These are phyloP conservation scores for Aurelia sp. DNA, from an alignment of 30 jellyfish, hydroid and myxozoan species.

Conservation along the genomic window DNA sequence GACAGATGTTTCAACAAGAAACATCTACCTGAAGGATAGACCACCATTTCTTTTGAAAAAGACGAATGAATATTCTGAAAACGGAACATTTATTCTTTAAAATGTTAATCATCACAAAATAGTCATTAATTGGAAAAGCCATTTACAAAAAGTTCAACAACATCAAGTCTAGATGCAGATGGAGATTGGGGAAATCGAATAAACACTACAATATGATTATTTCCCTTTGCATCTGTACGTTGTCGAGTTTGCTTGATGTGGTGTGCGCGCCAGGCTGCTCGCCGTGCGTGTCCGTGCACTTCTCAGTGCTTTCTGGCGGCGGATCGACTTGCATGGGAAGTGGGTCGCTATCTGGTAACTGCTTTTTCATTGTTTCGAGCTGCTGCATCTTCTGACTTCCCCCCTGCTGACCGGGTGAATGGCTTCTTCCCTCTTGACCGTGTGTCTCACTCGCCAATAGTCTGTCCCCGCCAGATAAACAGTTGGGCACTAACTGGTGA, in stretches of 20 bases:
- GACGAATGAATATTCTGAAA: not conserved
- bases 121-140: conserved; percentile 10
- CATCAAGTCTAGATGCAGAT: not conserved
- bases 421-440: no score
- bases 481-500: no score
- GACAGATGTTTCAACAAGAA: no score
- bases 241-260: not conserved
- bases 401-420: no score
- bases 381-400: no score
- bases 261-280: not conserved
- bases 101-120: conserved; percentile 9
- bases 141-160: not conserved
- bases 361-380: no score
- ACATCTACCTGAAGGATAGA: no score
- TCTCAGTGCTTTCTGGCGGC: no score
- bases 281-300: not conserved
- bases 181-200: not conserved
- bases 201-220: conserved; percentile 2
- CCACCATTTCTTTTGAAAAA: not conserved
- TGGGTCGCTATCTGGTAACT: no score
- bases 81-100: not conserved
- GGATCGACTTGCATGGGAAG: no score
- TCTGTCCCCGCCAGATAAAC: no score
- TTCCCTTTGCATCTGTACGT: conserved; percentile 13
- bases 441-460: no score